Conservation (phyloP, 1,140 invertebrate species). For the Radopholus similis region DNA sequence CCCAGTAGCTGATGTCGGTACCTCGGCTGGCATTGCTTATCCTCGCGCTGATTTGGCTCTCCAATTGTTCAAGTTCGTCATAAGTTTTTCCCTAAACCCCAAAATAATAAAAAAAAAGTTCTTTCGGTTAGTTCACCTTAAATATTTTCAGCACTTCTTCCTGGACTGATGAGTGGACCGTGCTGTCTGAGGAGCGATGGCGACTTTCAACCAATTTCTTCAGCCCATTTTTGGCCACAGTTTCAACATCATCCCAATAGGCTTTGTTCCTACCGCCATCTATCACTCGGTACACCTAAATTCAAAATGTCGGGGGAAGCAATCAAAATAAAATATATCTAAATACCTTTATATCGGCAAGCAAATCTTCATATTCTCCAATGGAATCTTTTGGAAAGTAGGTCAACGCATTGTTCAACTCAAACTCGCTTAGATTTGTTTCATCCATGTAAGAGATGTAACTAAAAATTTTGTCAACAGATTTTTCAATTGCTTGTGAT, state of each 20-base stretch:
- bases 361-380: conserved; percentile 89
- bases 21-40: conserved; percentile 78
- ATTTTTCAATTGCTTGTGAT: too few relatives aligned
- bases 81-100: conserved; percentile 74
- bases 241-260: conserved; percentile 95
- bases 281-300: conserved; percentile 47
- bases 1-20: conserved; percentile 93
- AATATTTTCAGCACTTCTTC: conserved; percentile 84
- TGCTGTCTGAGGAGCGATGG: conserved; percentile 65
- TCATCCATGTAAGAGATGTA: conserved; percentile 61
- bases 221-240: conserved; percentile 90
- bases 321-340: conserved; percentile 26
- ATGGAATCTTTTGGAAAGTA: conserved; percentile 82
- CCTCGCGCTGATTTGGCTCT: conserved; percentile 82
- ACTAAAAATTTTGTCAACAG: background rate
- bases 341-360: conserved; percentile 87
- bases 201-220: conserved; percentile 73
- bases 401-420: conserved; percentile 87
- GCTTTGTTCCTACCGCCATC: conserved; percentile 80
- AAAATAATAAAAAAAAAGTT: background rate
- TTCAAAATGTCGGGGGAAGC: background rate
- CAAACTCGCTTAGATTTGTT: conserved; percentile 70
- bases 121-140: conserved; percentile 65
- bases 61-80: conserved; percentile 63
- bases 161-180: conserved; percentile 86